Evolutionary conservation across 2,888 invertebrate species (phyloP), one percentile per base, ranked within the genome.

Genomic region (Falcaria lacertinaria): DNA sequence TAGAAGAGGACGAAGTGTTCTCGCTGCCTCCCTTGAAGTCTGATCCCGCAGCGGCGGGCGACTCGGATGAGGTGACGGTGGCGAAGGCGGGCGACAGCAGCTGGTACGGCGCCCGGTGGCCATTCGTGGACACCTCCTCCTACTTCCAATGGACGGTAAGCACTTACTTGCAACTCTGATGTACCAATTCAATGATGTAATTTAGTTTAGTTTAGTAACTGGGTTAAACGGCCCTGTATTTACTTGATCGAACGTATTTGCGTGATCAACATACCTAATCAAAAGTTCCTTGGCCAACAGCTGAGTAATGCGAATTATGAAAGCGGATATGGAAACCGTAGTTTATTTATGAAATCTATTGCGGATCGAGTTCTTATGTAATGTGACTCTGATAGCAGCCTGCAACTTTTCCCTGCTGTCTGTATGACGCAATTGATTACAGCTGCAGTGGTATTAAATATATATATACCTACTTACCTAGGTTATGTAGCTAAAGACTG

Each of bases 81-180:
- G 73, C 81, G 32, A 86, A 85, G 52, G 69, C 86, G 7, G 72
- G 70, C 15, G 82, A 79, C 16, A 80, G 83, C 47, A 84, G 90
- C 33, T 93, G 93, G 93, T 90, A 91, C 62, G 91, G 91, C 39
- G 90, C 90, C 32, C 84, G 91, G 49, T 93, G 93, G 92, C 91
- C 92, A 8, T 92, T 92, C 66, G 90, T 91, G 35, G 92, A 92
- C 70, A 90, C 92, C 28, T 91, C 93, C 19, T 91, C 92, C 14
- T 92, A 92, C 71, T 91, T 92, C 68, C 92, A 92, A 74, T 93
- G 92, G 92, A 91, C 91, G 79, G 93, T 93, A 72, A 87, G 91
- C n/a, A n/a, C n/a, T n/a, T n/a, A 83, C 61, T 47, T 52, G 54
- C 60, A 54, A 60, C 60, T 47, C 59, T 63, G 59, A 52, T 48